phyloP scores from a whole-genome alignment of 2,797 vertebrate genomes.

The Cephalopachus bancanus region DNA sequence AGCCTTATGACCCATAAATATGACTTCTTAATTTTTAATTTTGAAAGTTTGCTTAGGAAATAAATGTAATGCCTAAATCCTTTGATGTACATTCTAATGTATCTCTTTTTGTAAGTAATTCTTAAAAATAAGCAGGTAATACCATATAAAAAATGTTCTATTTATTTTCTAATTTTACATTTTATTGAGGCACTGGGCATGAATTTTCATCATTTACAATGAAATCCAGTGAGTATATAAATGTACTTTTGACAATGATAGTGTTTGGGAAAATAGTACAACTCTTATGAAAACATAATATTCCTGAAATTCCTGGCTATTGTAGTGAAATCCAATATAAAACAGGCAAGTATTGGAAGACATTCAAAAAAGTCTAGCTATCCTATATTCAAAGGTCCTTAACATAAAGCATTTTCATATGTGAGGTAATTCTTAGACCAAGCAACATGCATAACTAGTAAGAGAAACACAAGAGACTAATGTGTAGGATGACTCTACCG shows the following conservation, averaged over 20 bases:
- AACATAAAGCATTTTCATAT: neutral
- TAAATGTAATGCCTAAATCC: neutral
- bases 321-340: neutral
- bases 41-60: conserved; percentile 10
- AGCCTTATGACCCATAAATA: neutral
- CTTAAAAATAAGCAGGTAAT: neutral
- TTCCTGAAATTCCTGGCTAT: neutral
- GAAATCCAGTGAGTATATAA: conserved; percentile 32
- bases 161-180: conserved; percentile 41
- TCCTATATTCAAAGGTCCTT: neutral
- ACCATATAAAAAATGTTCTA: neutral
- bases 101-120: conserved; percentile 13
- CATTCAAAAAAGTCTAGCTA: neutral
- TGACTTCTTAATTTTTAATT: neutral
- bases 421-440: neutral
- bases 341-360: neutral
- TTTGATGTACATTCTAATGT: neutral
- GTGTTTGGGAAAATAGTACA: neutral
- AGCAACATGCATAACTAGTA: neutral
- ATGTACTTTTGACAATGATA: neutral
- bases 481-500: neutral
- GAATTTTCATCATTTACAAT: neutral
- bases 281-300: conserved; percentile 13
- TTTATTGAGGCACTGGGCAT: neutral
- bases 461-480: neutral